These are phyloP conservation scores for Myopa testacea DNA, from an alignment of 2,888 invertebrate species.

Conservation along the genomic window DNA sequence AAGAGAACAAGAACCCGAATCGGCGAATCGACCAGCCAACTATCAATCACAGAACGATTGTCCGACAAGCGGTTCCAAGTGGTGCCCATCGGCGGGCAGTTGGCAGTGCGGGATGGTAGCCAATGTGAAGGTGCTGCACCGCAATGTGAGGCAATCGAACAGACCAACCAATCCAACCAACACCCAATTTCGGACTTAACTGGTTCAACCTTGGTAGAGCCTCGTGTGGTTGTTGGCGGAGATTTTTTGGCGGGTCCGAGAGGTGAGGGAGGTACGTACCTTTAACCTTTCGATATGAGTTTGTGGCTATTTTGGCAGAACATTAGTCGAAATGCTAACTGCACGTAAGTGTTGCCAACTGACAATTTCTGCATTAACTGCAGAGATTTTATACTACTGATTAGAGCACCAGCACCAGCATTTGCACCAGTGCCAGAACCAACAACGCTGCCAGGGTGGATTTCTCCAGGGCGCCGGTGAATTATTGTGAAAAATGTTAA, in stretches of 20 bases:
- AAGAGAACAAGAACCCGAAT: conserved; percentile 37
- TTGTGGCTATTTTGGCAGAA: conserved; percentile 7
- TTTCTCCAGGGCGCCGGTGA: conserved; percentile 18
- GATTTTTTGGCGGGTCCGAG: background rate
- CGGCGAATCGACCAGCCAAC: background rate
- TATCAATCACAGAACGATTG: background rate
- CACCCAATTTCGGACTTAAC: conserved; percentile 41
- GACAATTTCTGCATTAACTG: conserved; percentile 7
- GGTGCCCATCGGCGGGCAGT: background rate
- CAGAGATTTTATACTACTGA: conserved; percentile 20
- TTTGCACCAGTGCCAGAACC: background rate
- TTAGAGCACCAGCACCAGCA: background rate
- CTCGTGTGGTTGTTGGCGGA: background rate
- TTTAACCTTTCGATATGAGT: conserved; percentile 33
- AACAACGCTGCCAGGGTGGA: background rate
- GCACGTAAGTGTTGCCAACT: conserved; percentile 26
- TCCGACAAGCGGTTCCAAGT: background rate
- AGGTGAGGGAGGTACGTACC: conserved; percentile 4
- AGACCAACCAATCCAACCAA: background rate
- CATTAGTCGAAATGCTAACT: conserved; percentile 19
- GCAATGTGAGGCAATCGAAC: conserved; percentile 24
- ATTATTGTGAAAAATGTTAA: conserved; percentile 8
- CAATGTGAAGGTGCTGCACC: conserved; percentile 32
- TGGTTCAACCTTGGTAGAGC: conserved; percentile 50
- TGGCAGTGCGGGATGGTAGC: background rate